Conservation (phyloP, 2,113 vertebrate species). For the Semicossyphus pulcher region DNA sequence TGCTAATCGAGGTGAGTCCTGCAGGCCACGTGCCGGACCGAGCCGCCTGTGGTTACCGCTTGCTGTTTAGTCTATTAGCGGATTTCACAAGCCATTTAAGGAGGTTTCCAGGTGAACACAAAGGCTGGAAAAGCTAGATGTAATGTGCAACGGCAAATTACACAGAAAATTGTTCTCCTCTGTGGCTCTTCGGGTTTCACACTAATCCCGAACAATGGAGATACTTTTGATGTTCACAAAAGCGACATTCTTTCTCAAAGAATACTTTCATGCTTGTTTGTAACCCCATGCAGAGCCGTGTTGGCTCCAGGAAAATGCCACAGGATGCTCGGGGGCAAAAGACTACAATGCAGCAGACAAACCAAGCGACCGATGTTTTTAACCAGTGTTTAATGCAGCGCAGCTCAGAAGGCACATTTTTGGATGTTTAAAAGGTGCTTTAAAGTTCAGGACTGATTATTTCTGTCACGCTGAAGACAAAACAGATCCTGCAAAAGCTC, state of each 20-base stretch:
- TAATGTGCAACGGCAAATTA: conserved; percentile 42
- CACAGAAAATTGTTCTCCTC: conserved; percentile 33
- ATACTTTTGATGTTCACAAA: conserved; percentile 48
- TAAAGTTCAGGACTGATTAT: conserved; percentile 21
- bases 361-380: conserved; percentile 13
- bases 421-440: conserved; percentile 28
- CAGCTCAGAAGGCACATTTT: background rate
- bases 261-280: conserved; percentile 40
- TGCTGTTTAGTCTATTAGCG: conserved; percentile 50
- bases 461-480: background rate
- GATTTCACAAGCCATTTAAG: conserved; percentile 62
- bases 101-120: conserved; percentile 53
- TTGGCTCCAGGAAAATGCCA: conserved; percentile 49
- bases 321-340: conserved; percentile 30
- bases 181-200: conserved; percentile 10
- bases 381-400: background rate
- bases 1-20: conserved; percentile 38
- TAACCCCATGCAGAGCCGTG: conserved; percentile 8
- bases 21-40: conserved; percentile 13
- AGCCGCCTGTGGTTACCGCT: background rate
- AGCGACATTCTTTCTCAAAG: conserved; percentile 29
- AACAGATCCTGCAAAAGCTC: conserved; percentile 7
- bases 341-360: conserved; percentile 30
- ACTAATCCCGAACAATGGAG: conserved; percentile 43
- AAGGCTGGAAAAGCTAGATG: conserved; percentile 34